Percentiles rank a stretch among this genome's conserved stretches.
Conservation (phyloP, 1,140 invertebrate species). For the Cydia amplana region DNA sequence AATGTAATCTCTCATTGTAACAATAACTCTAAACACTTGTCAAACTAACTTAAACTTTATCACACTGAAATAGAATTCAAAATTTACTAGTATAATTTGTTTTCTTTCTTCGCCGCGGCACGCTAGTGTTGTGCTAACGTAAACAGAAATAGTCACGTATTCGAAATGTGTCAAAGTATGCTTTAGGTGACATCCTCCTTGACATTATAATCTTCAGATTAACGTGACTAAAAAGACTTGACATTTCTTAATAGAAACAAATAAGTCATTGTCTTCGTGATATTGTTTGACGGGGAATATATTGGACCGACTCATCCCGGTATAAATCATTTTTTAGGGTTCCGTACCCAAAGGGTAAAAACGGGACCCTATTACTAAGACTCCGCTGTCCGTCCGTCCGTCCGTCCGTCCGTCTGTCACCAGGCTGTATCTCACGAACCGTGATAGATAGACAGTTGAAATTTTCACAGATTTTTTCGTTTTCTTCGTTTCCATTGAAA, state of each 20-base stretch:
- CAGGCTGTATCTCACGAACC: too few species aligned
- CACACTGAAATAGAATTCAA: neutral
- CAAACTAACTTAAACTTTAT: constrained; percentile 30
- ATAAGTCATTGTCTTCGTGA: constrained; percentile 47
- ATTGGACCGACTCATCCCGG: neutral
- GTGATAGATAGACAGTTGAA: too few species aligned
- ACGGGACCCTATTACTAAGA: too few species aligned
- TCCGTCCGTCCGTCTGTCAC: too few species aligned
- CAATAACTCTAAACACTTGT: constrained; percentile 36
- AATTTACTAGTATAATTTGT: neutral
- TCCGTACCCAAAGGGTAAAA: too few species aligned
- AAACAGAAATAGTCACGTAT: constrained; percentile 52
- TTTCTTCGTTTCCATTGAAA: too few species aligned
- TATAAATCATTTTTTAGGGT: constrained; percentile 1
- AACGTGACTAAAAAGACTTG: constrained; percentile 46
- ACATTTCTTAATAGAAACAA: constrained; percentile 45
- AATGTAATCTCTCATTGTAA: constrained; percentile 31
- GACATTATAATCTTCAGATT: constrained; percentile 65
- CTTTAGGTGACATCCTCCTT: constrained; percentile 52
- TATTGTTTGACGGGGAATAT: constrained; percentile 10
- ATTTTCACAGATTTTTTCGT: too few species aligned
- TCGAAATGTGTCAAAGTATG: constrained; percentile 59
- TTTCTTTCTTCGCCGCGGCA: constrained; percentile 16
- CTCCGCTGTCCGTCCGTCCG: too few species aligned
- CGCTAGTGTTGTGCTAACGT: constrained; percentile 47